Conservation (phyloP, 2,888 invertebrate species). For the Odontocolon sp. region DNA sequence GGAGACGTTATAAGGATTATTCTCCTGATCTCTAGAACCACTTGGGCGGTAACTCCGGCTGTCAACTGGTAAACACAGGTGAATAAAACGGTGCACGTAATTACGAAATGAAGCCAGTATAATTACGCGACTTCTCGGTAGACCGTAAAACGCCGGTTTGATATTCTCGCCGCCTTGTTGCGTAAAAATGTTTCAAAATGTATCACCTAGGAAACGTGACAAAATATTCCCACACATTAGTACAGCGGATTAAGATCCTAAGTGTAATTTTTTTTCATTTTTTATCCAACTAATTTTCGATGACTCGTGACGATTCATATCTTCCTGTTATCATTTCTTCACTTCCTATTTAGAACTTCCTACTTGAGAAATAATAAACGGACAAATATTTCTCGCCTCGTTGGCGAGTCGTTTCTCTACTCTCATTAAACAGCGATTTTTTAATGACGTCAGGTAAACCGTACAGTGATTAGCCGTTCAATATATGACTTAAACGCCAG, state of each 20-base stretch:
- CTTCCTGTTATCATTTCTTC: not conserved
- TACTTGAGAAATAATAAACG: not conserved
- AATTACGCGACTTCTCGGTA: constrained; percentile 19
- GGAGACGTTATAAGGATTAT: too few relatives aligned
- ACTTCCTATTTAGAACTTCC: not conserved
- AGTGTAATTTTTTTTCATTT: too few relatives aligned
- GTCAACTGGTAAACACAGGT: not conserved
- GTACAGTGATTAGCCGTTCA: too few relatives aligned
- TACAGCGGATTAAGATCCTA: not conserved
- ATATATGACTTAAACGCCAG: too few relatives aligned
- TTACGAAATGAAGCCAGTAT: constrained; percentile 44
- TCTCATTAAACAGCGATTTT: too few relatives aligned
- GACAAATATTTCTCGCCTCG: not conserved
- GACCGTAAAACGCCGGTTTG: constrained; percentile 19
- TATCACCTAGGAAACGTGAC: not conserved
- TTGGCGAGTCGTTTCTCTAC: too few relatives aligned
- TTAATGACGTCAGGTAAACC: too few relatives aligned
- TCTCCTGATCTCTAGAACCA: constrained; percentile 11
- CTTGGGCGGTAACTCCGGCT: not conserved
- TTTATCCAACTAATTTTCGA: not conserved
- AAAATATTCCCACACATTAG: not conserved
- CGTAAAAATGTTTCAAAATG: not conserved
- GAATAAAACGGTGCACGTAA: constrained; percentile 33
- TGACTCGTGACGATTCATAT: not conserved
- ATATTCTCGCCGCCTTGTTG: constrained; percentile 10